Evolutionary conservation across 2,113 vertebrate genomes (phyloP), one percentile per base, ranked within the genome.

Genomic region (Gymnobelideus leadbeateri): DNA sequence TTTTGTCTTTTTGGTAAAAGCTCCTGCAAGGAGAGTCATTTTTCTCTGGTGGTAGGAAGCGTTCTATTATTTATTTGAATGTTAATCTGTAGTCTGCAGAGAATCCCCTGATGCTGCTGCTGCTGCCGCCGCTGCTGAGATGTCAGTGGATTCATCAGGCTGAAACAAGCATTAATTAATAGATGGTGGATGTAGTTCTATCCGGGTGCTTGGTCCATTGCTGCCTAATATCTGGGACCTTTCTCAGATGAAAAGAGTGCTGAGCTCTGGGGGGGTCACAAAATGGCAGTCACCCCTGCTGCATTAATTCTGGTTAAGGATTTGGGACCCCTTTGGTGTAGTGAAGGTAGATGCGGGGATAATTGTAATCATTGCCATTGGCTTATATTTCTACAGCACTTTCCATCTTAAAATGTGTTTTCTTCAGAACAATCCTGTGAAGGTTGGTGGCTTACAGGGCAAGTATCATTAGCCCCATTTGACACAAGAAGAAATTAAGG

Each of bases 1-100:
- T 95, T 94, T 93, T 89, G 61, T 89, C 91, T 92, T 95, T 55
- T 94, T 91, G 94, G 95, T 54, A 89, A 94, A 91, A 43, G 92
- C 53, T 95, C 90, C 89, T 61, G 53, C 12, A 89, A 92, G 68
- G 55, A 93, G 93, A 96, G 28, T 92, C 96, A 96, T 97, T 97
- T 97, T 97, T 97, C 96, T 97, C 96, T 92, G 91, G 89, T 52
- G 52, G 93, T 61, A 31, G 90, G 89, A 49, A 68, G 9, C 0
- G 0, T 93, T 92, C 77, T 92, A 53, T 96, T 97, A 97, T 95
- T 97, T 97, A 96, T 96, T 96, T 93, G 97, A 95, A 96, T 93
- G 97, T 95, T 96, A 97, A 97, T 95, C 91, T 96, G 96, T 94
- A 77, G 52, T 95, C 92, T 55, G 95, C 37, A 43, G 96, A 96